phyloP scores from a whole-genome alignment of 2,113 vertebrate species.

The Raphicerus campestris region DNA sequence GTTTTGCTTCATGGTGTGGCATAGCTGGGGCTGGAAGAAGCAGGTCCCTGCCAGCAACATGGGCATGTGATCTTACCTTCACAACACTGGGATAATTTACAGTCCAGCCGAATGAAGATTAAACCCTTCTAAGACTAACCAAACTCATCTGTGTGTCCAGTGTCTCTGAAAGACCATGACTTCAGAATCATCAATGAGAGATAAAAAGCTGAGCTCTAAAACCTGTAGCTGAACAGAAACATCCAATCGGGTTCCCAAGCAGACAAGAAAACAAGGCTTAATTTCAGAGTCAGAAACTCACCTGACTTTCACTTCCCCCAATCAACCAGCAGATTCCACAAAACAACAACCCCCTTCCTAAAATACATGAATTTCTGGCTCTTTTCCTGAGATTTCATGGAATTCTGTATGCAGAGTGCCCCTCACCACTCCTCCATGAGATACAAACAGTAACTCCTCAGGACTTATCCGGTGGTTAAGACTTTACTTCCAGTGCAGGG shows the following conservation, averaged over 20 bases:
- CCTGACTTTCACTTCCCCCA: not conserved
- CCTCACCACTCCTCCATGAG: not conserved
- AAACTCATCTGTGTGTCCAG: not conserved
- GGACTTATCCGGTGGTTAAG: not conserved
- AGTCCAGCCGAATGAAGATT: not conserved
- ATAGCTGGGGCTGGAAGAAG: not conserved
- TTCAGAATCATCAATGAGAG: not conserved
- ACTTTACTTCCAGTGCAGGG: not conserved
- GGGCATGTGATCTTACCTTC: not conserved
- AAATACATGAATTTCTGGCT: not conserved
- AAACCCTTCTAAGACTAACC: not conserved
- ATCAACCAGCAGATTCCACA: not conserved
- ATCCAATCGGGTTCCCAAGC: not conserved
- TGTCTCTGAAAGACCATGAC: not conserved
- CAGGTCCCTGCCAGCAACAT: not conserved
- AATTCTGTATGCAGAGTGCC: not conserved
- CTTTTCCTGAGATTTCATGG: not conserved
- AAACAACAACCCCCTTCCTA: not conserved
- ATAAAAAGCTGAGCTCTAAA: not conserved
- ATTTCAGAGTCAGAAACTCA: not conserved
- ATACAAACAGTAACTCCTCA: not conserved
- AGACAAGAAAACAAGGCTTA: not conserved
- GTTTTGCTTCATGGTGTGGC: not conserved
- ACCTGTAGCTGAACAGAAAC: not conserved
- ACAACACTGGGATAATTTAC: not conserved